Evolutionary conservation across 1,140 invertebrate species (phyloP).

Genomic region (Luehdorfia chinensis): DNA sequence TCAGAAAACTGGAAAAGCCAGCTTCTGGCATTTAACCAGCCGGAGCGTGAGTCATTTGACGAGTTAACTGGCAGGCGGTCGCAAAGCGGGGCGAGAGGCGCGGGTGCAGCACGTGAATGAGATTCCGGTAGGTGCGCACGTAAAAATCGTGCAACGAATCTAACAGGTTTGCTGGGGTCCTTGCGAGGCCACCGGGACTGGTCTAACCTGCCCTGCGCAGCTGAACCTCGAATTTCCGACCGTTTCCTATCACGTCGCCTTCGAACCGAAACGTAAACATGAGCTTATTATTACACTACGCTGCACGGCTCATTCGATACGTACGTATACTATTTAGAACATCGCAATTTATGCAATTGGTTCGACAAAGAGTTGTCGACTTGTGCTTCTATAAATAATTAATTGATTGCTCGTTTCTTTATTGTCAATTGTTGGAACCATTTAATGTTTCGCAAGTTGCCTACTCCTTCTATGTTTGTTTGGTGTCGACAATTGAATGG

Average conservation of each 20-base stretch:
- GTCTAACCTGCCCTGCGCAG: slow-evolving; percentile 74
- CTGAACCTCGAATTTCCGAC: slow-evolving; percentile 72
- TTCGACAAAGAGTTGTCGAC: slow-evolving; percentile 29
- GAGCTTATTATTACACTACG: slow-evolving; percentile 32
- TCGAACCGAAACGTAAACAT: slow-evolving; percentile 47
- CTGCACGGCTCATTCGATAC: not conserved
- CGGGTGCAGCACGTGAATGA: slow-evolving; percentile 71
- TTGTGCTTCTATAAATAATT: slow-evolving; percentile 54
- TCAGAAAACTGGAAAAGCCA: slow-evolving; percentile 72
- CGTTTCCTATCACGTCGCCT: slow-evolving; percentile 61
- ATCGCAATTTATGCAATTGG: slow-evolving; percentile 27
- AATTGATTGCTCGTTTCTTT: slow-evolving; percentile 54
- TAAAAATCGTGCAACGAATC: slow-evolving; percentile 77
- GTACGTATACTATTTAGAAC: slow-evolving; percentile 9
- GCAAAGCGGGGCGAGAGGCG: slow-evolving; percentile 42
- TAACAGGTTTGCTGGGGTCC: slow-evolving; percentile 76
- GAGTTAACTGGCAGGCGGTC: slow-evolving; percentile 64
- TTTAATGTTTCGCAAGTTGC: slow-evolving; percentile 60
- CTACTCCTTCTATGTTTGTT: slow-evolving; percentile 57
- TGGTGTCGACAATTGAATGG: slow-evolving; percentile 59
- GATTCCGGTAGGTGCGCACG: slow-evolving; percentile 75
- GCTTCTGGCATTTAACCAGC: slow-evolving; percentile 70
- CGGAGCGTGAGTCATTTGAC: slow-evolving; percentile 72
- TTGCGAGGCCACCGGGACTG: slow-evolving; percentile 74
- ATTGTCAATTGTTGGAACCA: slow-evolving; percentile 52